phyloP scores from a whole-genome alignment of 2,797 vertebrate genomes.

The Tadarida brasiliensis region DNA sequence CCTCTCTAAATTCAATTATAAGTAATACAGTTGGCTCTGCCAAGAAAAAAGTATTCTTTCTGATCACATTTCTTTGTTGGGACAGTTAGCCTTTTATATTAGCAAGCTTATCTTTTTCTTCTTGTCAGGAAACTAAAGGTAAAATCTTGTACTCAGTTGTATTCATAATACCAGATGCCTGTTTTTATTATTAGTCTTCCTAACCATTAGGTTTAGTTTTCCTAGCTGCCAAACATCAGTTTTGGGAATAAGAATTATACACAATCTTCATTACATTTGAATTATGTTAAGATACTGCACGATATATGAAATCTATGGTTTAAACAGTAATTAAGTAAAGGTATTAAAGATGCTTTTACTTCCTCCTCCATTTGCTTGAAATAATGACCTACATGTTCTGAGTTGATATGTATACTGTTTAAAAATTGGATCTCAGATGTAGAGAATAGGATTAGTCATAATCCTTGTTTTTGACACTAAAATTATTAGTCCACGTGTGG shows the following conservation, averaged over 20 bases:
- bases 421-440: neutral
- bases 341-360: slow-evolving; percentile 15
- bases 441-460: slow-evolving; percentile 14
- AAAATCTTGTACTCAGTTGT: neutral
- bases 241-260: neutral
- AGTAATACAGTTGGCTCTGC: neutral
- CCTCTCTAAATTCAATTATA: slow-evolving; percentile 10
- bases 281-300: slow-evolving; percentile 44
- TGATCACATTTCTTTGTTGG: neutral
- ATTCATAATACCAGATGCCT: neutral
- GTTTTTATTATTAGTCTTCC: slow-evolving; percentile 4
- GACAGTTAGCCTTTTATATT: neutral
- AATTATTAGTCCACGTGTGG: neutral
- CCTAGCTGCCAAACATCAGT: slow-evolving; percentile 6
- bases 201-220: neutral
- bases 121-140: neutral
- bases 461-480: slow-evolving; percentile 20
- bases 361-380: slow-evolving; percentile 22
- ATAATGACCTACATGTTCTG: slow-evolving; percentile 12
- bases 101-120: slow-evolving; percentile 64
- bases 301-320: neutral
- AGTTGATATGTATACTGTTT: neutral
- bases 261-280: neutral
- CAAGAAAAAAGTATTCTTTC: neutral
- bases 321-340: slow-evolving; percentile 6